Evolutionary conservation across 2,113 vertebrate genomes (phyloP).

Genomic region (Lepisosteus oculatus): DNA sequence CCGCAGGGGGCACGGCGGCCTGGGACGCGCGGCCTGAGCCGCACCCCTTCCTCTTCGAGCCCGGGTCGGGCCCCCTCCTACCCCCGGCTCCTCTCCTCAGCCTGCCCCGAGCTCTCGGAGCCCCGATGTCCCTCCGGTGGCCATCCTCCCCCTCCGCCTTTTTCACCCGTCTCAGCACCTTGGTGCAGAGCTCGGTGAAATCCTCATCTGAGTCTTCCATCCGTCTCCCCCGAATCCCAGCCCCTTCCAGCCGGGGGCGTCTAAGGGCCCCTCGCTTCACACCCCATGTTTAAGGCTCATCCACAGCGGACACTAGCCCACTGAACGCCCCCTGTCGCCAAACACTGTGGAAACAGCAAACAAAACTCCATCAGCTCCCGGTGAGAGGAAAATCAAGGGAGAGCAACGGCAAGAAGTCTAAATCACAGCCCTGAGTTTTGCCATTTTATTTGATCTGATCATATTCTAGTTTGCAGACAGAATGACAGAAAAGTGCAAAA

Average conservation of each 20-base stretch:
- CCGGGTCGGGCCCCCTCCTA: constrained; percentile 17
- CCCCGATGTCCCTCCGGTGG: constrained; percentile 12
- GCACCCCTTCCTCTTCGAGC: background rate
- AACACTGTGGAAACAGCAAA: no score
- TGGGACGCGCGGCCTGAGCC: no score
- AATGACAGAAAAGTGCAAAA: no score
- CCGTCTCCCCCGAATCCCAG: background rate
- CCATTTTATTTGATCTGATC: no score
- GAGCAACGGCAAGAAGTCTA: no score
- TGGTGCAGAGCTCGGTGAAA: constrained; percentile 80
- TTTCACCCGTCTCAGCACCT: constrained; percentile 65
- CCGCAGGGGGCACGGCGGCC: no score
- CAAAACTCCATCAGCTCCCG: no score
- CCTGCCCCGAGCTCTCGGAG: constrained; percentile 17
- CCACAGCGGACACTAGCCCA: background rate
- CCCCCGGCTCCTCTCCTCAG: constrained; percentile 26
- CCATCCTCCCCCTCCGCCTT: constrained; percentile 41
- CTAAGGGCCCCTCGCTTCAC: background rate
- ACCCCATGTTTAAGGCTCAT: background rate
- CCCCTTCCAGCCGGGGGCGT: background rate
- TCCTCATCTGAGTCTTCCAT: constrained; percentile 92
- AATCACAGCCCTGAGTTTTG: no score
- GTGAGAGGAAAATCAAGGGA: no score
- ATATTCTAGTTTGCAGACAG: no score
- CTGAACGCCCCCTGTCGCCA: background rate